Evolutionary conservation across 1,140 invertebrate genomes (phyloP).

Genomic region (Ceratina japonica): DNA sequence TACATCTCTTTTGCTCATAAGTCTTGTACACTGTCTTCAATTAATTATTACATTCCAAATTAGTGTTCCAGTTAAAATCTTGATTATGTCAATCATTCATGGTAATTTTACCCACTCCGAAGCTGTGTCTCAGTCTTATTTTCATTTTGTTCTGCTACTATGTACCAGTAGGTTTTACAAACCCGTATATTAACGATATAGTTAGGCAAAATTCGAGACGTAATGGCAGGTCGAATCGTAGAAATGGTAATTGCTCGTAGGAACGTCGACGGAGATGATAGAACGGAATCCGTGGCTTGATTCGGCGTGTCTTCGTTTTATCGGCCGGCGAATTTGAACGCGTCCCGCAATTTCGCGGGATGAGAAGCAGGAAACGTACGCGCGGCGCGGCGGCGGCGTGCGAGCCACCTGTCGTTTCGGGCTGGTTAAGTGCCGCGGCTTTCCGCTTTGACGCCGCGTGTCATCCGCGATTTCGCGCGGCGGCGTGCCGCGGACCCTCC

Average conservation of each 20-base stretch:
- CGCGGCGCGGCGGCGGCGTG: neutral
- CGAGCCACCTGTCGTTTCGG: conserved; percentile 53
- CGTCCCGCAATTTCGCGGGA: conserved; percentile 53
- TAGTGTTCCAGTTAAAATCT: too few species aligned
- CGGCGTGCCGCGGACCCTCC: conserved; percentile 19
- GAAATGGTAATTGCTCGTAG: neutral
- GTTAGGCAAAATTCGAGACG: too few species aligned
- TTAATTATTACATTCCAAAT: too few species aligned
- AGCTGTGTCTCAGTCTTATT: too few species aligned
- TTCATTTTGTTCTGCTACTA: too few species aligned
- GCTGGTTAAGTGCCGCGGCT: conserved; percentile 57
- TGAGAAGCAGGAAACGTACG: conserved; percentile 59
- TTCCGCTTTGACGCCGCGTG: conserved; percentile 71
- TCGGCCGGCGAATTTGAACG: conserved; percentile 43
- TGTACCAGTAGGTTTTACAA: too few species aligned
- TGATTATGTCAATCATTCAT: too few species aligned
- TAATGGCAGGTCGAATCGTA: neutral
- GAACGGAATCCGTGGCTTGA: conserved; percentile 5
- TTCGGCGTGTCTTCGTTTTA: conserved; percentile 25
- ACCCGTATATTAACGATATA: too few species aligned
- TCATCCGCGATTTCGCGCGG: conserved; percentile 72
- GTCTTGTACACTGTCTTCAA: too few species aligned
- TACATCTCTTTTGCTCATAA: too few species aligned
- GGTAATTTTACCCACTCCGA: too few species aligned
- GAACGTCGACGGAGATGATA: neutral